Conservation (phyloP, 2,888 invertebrate genomes). For the Spilosoma lubricipeda region DNA sequence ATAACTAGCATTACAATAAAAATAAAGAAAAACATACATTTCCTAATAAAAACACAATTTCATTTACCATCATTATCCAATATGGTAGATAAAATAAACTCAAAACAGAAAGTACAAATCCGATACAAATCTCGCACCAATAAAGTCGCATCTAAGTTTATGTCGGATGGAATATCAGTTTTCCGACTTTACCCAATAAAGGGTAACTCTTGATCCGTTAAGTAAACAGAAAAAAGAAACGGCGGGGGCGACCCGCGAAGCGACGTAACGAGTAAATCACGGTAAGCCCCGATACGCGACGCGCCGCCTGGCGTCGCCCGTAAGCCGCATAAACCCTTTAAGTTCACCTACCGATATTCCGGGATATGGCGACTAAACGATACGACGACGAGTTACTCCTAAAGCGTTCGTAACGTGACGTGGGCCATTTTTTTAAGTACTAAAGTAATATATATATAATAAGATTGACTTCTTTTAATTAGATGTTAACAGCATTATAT, state of each 20-base stretch:
- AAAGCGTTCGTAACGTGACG: conserved; percentile 50
- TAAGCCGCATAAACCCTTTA: conserved; percentile 79
- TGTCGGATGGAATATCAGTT: conserved; percentile 80
- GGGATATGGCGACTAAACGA: conserved; percentile 67
- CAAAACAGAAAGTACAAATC: conserved; percentile 56
- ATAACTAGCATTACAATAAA: neutral
- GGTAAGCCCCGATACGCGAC: conserved; percentile 80
- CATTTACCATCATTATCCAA: conserved; percentile 31
- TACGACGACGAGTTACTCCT: conserved; percentile 45
- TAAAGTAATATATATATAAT: too few relatives aligned
- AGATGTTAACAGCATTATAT: neutral
- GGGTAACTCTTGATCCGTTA: conserved; percentile 84
- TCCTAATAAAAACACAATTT: neutral
- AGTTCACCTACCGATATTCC: conserved; percentile 76
- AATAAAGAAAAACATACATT: neutral
- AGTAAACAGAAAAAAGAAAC: conserved; percentile 84
- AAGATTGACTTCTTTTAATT: conserved; percentile 26
- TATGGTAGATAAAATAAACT: conserved; percentile 37
- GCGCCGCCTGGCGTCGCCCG: conserved; percentile 63
- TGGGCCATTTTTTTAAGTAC: conserved; percentile 44
- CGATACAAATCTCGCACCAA: conserved; percentile 74
- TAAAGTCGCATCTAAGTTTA: conserved; percentile 78
- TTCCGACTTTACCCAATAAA: conserved; percentile 83
- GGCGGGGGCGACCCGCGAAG: conserved; percentile 65
- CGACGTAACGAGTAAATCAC: conserved; percentile 83